Evolutionary conservation across 2,113 vertebrate species (phyloP).

Genomic region (Ptilorrhoa leucosticta): DNA sequence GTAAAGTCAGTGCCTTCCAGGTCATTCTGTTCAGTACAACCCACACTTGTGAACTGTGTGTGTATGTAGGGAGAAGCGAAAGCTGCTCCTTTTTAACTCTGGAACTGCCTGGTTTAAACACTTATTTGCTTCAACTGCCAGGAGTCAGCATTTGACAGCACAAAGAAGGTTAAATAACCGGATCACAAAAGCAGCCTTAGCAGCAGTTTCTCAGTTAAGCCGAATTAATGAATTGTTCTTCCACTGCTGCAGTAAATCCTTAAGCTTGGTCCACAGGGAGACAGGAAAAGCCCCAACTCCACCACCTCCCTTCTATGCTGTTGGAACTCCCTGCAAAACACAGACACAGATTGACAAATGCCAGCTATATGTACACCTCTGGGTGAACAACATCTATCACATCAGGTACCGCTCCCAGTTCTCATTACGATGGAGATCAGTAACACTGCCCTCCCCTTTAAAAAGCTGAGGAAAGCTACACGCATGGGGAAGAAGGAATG

Average conservation of each 20-base stretch:
- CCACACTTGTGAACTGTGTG: background rate
- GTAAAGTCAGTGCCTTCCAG: background rate
- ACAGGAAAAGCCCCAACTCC: background rate
- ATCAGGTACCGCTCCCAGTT: background rate
- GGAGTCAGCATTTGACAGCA: background rate
- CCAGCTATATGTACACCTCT: background rate
- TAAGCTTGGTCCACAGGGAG: background rate
- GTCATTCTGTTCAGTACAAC: background rate
- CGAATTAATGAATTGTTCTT: background rate
- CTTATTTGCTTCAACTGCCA: background rate
- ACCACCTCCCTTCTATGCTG: background rate
- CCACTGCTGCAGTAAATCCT: background rate
- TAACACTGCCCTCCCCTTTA: background rate
- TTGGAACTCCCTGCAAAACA: background rate
- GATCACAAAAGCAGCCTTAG: background rate
- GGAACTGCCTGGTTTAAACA: background rate
- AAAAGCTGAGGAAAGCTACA: background rate
- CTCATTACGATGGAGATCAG: background rate
- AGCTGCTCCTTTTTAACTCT: background rate
- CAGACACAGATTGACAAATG: background rate
- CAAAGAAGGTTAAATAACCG: background rate
- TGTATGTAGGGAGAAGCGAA: accelerated
- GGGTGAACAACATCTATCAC: background rate
- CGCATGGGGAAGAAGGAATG: too few relatives aligned
- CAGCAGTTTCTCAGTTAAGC: background rate